Conservation (phyloP, 1,140 invertebrate species). For the Copidosoma floridanum region DNA sequence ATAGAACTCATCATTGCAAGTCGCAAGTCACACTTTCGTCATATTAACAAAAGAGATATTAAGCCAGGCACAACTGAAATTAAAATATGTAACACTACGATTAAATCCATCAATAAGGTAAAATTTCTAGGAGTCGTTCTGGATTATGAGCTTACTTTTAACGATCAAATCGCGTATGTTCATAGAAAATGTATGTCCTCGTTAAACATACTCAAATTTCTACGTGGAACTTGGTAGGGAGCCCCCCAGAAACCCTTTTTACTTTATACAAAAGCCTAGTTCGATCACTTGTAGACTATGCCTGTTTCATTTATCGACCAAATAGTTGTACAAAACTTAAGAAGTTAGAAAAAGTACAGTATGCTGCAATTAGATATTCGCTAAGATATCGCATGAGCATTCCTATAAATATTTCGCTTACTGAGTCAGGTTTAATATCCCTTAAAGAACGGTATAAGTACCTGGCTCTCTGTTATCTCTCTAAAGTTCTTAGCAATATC, state of each 20-base stretch:
- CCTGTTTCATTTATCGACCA: not conserved
- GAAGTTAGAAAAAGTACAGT: conserved; percentile 4
- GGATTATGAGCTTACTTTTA: conserved; percentile 24
- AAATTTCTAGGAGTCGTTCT: not conserved
- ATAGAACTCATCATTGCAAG: too few species aligned
- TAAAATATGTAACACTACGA: not conserved
- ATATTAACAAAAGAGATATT: too few species aligned
- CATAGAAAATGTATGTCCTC: conserved; percentile 1
- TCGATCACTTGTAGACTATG: conserved; percentile 20
- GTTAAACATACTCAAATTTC: conserved; percentile 14
- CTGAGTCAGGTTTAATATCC: too few species aligned
- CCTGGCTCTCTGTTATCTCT: too few species aligned
- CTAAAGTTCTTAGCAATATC: too few species aligned
- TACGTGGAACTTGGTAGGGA: conserved; percentile 18
- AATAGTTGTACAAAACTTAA: not conserved
- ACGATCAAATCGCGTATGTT: conserved; percentile 8
- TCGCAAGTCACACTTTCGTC: too few species aligned
- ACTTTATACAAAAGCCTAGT: conserved; percentile 20
- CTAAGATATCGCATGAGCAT: too few species aligned
- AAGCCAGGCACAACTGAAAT: too few species aligned
- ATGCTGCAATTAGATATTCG: not conserved
- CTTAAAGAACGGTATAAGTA: too few species aligned
- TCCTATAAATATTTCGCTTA: too few species aligned
- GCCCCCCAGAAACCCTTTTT: conserved; percentile 11
- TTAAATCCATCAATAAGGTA: not conserved